Evolutionary conservation across 2,797 vertebrate species (phyloP), one percentile per base, ranked within the genome.

Genomic region (Syngnathus acus): DNA sequence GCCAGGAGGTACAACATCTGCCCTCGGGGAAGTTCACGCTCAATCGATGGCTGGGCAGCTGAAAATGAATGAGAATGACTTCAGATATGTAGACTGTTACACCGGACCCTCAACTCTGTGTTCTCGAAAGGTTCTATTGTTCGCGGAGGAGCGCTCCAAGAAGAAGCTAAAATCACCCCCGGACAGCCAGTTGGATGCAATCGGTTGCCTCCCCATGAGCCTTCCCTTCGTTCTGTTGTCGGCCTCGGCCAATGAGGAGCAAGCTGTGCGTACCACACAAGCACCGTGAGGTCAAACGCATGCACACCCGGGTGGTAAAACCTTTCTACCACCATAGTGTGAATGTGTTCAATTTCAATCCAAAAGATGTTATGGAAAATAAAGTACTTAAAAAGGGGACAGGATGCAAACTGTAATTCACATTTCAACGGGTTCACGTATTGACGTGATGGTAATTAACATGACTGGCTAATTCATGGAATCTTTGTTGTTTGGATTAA

Each of bases 221-320:
- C 77, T 91, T 38, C 88, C 88, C 54, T 90, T 89, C 32, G 2
- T 90, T 19, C 79, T 91, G 65, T 69, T 89, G 63, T 89, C 89
- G 0, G 79, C 87, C 42, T 70, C 83, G 2, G 79, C 84, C 78
- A 83, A 77, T 75, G 70, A 86, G 76, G 86, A 88, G 19, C 73
- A 39, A 66, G 85, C 88, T 4, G 90, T 90, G 64, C 69, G 87
- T 69, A 51, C 2, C 10, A 53, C 37, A 19, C n/a, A 32, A 37
- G 11, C 9, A 57, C 10, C 26, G 13, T 32, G 13, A 14, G 13
- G n/a, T 54, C 10, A 54, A 26, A 57, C 23, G 9, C 5, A 57
- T 13, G 1, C 5, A 26, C 21, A 3, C 14, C 9, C 2, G 23
- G 26, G 9, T 1, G 50, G 8, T 14, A 48, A 55, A 55, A 13